Evolutionary conservation across 1,140 invertebrate species (phyloP).

Genomic region (Euschistus heros): DNA sequence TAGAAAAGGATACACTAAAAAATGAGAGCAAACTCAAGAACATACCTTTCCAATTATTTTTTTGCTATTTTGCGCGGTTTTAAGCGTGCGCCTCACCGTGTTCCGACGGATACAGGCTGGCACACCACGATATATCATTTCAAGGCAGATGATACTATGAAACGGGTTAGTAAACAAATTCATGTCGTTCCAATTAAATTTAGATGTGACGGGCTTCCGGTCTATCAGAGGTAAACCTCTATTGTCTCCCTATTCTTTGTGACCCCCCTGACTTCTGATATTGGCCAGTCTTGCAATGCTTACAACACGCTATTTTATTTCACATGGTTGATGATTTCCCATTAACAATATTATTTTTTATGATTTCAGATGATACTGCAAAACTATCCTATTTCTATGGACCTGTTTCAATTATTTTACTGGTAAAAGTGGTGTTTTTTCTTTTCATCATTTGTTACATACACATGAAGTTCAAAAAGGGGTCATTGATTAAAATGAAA

Average conservation of each 20-base stretch:
- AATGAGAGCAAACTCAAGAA: too few species aligned
- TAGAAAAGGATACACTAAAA: too few species aligned
- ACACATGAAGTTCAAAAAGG: background rate
- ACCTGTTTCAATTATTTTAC: background rate
- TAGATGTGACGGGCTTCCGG: background rate
- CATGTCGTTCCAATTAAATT: background rate
- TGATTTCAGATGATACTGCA: background rate
- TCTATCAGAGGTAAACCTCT: background rate
- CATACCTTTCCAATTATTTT: too few species aligned
- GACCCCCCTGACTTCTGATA: background rate
- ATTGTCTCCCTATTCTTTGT: background rate
- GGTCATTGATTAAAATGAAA: background rate
- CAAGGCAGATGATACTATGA: background rate
- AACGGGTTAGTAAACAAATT: background rate
- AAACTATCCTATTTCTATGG: slow-evolving; percentile 8
- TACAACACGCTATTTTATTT: too few species aligned
- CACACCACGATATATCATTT: too few species aligned
- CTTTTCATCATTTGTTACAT: background rate
- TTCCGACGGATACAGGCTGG: too few species aligned
- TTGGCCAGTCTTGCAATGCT: too few species aligned
- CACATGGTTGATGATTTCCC: too few species aligned
- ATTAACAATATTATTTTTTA: background rate
- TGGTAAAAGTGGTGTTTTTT: background rate
- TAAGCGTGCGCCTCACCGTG: too few species aligned
- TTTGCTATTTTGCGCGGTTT: too few species aligned